These are phyloP conservation scores for Abscondita cerata DNA, from an alignment of 2,888 invertebrate genomes.

Conservation along the genomic window DNA sequence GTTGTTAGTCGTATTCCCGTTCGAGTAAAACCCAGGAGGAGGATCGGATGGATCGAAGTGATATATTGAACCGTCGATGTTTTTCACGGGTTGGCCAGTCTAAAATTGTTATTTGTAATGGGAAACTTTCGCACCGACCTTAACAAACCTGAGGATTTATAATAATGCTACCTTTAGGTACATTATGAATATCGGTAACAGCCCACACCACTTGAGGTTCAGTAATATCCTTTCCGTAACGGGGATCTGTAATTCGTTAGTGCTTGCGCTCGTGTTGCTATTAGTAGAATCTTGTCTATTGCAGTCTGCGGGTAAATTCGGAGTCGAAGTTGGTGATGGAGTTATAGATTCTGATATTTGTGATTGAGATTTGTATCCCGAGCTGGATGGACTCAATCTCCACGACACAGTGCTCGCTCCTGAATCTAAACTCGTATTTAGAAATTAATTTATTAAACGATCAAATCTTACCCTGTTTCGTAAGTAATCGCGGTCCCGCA, in stretches of 20 bases:
- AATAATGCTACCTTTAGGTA: slow-evolving; percentile 87
- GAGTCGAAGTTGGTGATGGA: slow-evolving; percentile 74
- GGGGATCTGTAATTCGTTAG: slow-evolving; percentile 42
- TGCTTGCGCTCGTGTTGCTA: slow-evolving; percentile 42
- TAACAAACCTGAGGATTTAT: slow-evolving; percentile 78
- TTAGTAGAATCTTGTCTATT: slow-evolving; percentile 44
- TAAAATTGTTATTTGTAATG: slow-evolving; percentile 52
- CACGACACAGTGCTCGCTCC: slow-evolving; percentile 67
- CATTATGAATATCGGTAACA: slow-evolving; percentile 83
- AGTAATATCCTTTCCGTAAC: slow-evolving; percentile 47
- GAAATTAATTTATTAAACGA: neutral
- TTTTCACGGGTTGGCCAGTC: slow-evolving; percentile 78
- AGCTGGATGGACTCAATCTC: slow-evolving; percentile 76
- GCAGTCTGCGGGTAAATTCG: slow-evolving; percentile 48
- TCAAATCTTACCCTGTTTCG: slow-evolving; percentile 72
- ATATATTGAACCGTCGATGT: slow-evolving; percentile 78
- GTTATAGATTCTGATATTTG: slow-evolving; percentile 79
- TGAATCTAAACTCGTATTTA: slow-evolving; percentile 59
- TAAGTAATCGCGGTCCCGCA: slow-evolving; percentile 70
- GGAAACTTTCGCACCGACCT: no score
- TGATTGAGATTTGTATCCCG: slow-evolving; percentile 78
- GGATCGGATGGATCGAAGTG: slow-evolving; percentile 78
- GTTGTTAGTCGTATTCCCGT: slow-evolving; percentile 17
- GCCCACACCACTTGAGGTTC: slow-evolving; percentile 78
- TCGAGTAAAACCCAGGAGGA: slow-evolving; percentile 56